phyloP scores from a whole-genome alignment of 2,113 vertebrate genomes.

The Gambusia affinis region DNA sequence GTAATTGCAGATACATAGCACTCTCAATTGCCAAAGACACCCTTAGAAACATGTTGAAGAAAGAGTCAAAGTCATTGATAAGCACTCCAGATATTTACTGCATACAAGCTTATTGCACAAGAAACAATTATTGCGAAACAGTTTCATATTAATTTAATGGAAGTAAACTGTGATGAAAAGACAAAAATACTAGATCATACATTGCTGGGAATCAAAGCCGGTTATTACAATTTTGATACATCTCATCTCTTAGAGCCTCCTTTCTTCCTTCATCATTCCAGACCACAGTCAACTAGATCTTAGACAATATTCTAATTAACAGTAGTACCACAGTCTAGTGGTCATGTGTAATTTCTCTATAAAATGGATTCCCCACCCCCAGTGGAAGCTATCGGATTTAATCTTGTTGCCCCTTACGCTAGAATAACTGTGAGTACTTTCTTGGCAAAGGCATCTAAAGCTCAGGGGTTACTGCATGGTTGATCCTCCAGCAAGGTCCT shows the following conservation, averaged over 20 bases:
- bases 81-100: conserved; percentile 8
- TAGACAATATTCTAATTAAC: conserved; percentile 69
- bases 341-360: conserved; percentile 81
- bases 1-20: conserved; percentile 40
- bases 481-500: conserved; percentile 90
- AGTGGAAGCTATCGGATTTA: conserved; percentile 71
- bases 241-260: conserved; percentile 34
- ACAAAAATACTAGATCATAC: conserved; percentile 44
- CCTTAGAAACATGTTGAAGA: conserved; percentile 21
- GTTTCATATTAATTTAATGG: conserved; percentile 55
- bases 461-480: conserved; percentile 92
- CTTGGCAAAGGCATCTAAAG: conserved; percentile 80
- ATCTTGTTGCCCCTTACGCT: conserved; percentile 82
- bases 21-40: conserved; percentile 31
- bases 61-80: conserved; percentile 31
- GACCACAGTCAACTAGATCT: conserved; percentile 56
- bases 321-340: conserved; percentile 72
- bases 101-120: conserved; percentile 26
- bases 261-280: conserved; percentile 64
- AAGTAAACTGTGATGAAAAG: conserved; percentile 41
- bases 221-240: conserved; percentile 46
- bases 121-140: conserved; percentile 29
- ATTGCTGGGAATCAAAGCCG: conserved; percentile 30
- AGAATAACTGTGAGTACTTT: conserved; percentile 89
- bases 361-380: conserved; percentile 79